Base-by-base conservation (phyloP, 2,113 vertebrate genomes). In the Oostethus manadensis region DNA sequence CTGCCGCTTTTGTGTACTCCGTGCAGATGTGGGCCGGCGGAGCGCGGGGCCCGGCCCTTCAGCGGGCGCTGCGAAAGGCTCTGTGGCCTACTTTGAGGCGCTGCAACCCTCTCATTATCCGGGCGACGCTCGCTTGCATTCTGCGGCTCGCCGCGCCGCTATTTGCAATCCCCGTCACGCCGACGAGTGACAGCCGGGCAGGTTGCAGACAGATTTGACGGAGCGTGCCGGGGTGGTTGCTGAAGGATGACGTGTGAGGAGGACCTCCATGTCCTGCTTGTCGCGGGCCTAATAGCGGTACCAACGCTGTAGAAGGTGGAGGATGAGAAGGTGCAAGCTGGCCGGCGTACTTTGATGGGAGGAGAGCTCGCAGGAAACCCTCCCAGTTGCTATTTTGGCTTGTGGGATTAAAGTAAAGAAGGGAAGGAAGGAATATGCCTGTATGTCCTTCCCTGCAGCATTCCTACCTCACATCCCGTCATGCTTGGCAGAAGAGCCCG, bases 51-150 rank as follows among this genome's bases (percentile, higher is more conserved):
- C 43, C 56, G 43, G 21, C 5, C 43, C 74, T 74, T 70, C 70
- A 48, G 67, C 40, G 54, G 63, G 71, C 66, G 64, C 62, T 59
- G 71, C 56, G 6, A 64, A 33, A 66, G 44, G 68, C 74, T 64
- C 56, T 76, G 62, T 78, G 74, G 64, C 82, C 78, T 53, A 79
- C 72, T 77, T 83, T 76, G 65, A 79, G 63, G 61, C 74, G 81
- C 64, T 62, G 59, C 55, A 53, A 67, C 71, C 61, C 74, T 84
- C 75, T 89, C 75, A 85, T 89, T 83, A 88, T 64, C 82, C 83
- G 43, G 43, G 43, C 68, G 33, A 57, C 58, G 10, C 62, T 74
- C 66, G 66, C 82, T 72, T 47, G 53, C 75, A 74, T 72, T 66
- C 67, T 74, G 84, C 63, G 82, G 83, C 74, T 71, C 75, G 73